A percentile compares a stretch with the other conserved stretches of the same genome.
Evolutionary conservation across 2,797 vertebrate genomes (phyloP).

Genomic region (Mus caroli): DNA sequence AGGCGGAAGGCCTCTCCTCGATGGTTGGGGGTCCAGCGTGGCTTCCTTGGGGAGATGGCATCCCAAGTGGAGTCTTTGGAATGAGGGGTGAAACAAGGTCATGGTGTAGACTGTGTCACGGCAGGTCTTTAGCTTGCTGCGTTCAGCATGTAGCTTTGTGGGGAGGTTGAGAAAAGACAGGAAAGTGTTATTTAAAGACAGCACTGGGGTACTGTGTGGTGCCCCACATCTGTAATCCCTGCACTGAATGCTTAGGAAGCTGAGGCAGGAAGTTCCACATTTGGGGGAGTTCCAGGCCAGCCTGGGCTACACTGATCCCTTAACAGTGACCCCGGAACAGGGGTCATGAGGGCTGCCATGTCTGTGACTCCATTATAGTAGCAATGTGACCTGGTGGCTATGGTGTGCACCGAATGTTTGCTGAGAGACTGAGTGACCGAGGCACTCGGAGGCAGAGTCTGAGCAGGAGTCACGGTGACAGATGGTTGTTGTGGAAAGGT

Average conservation of each 20-base stretch:
- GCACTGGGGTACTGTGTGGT: too few relatives aligned
- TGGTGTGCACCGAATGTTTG: neutral
- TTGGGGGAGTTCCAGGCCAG: neutral
- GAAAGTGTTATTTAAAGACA: neutral
- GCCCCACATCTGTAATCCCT: neutral
- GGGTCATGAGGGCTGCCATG: rapidly evolving
- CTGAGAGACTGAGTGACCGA: neutral
- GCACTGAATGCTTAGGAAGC: too few relatives aligned
- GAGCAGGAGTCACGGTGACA: neutral
- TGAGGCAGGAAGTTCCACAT: neutral
- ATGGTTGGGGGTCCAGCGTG: neutral
- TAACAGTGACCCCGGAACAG: neutral
- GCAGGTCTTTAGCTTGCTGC: neutral
- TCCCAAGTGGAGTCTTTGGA: neutral
- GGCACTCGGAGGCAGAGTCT: neutral
- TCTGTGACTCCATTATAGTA: neutral
- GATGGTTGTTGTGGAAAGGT: neutral
- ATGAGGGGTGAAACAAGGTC: neutral
- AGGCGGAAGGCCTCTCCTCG: neutral
- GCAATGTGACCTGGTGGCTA: neutral
- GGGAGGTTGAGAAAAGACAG: neutral
- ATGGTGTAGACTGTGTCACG: neutral
- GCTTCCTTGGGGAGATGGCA: neutral
- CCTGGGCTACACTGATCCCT: neutral
- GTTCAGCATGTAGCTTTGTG: too few relatives aligned